Conservation (phyloP, 2,888 invertebrate species). For the Macropis europaea region DNA sequence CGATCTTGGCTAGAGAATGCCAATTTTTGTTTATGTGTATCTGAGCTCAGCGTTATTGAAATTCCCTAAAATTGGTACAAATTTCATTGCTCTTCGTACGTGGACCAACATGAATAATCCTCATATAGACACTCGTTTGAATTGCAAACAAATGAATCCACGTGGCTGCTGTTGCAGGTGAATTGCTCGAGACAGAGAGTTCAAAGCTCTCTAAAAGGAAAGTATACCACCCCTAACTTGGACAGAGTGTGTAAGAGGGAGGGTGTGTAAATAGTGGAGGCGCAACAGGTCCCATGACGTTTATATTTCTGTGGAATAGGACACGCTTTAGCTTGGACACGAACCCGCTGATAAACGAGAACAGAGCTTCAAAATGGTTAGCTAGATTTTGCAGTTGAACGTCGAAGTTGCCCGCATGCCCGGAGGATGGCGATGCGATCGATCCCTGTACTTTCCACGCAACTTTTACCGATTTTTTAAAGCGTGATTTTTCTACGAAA, state of each 20-base stretch:
- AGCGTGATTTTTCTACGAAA: background rate
- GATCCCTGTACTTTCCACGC: slow-evolving; percentile 17
- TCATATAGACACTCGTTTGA: too few relatives aligned
- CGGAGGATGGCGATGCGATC: slow-evolving; percentile 58
- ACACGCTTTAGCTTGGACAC: slow-evolving; percentile 52
- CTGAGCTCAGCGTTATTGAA: too few relatives aligned
- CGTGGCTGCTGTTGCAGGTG: too few relatives aligned
- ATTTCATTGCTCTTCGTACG: too few relatives aligned
- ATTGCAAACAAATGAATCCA: too few relatives aligned
- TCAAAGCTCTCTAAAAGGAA: background rate
- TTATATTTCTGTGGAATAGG: slow-evolving; percentile 37
- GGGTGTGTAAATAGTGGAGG: slow-evolving; percentile 25
- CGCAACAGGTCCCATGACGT: slow-evolving; percentile 54
- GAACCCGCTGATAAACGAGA: slow-evolving; percentile 47
- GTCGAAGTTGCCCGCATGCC: slow-evolving; percentile 42
- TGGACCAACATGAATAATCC: too few relatives aligned
- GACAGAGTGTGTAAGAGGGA: background rate
- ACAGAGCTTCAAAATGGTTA: slow-evolving; percentile 34
- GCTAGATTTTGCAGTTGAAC: slow-evolving; percentile 26
- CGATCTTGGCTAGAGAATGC: too few relatives aligned
- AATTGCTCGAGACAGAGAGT: too few relatives aligned
- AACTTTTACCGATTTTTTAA: slow-evolving; percentile 31
- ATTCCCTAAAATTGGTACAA: too few relatives aligned
- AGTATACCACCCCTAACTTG: slow-evolving; percentile 8
- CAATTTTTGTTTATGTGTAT: too few relatives aligned